Evolutionary conservation across 2,888 invertebrate genomes (phyloP).

Genomic region (Sisyra nigra): DNA sequence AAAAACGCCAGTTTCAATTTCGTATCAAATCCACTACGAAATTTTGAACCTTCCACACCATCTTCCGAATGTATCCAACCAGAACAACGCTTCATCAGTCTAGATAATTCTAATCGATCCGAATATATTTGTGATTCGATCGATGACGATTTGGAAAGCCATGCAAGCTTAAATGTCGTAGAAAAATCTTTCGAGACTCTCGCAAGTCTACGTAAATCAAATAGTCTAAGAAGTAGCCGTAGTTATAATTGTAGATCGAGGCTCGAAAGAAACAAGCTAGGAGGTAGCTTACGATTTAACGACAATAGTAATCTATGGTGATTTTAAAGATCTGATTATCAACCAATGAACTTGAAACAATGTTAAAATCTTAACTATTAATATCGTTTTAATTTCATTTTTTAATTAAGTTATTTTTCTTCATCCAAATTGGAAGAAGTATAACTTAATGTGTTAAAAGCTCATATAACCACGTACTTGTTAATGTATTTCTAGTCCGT

Average conservation of each 20-base stretch:
- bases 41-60: constrained; percentile 16
- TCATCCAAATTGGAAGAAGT: too few species aligned
- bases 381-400: neutral
- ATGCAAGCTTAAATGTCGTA: constrained; percentile 20
- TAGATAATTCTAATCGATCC: neutral
- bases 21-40: constrained; percentile 34
- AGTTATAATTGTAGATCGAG: constrained; percentile 27
- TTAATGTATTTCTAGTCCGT: neutral
- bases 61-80: neutral
- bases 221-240: constrained; percentile 29
- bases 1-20: constrained; percentile 33
- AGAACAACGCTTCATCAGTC: neutral
- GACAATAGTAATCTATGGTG: constrained; percentile 4
- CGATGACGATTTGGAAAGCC: neutral
- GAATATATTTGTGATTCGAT: neutral
- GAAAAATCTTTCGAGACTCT: constrained; percentile 37
- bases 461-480: too few species aligned
- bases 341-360: too few species aligned
- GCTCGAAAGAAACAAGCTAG: constrained; percentile 29
- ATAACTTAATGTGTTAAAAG: too few species aligned
- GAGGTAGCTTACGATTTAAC: constrained; percentile 35
- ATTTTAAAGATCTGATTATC: neutral
- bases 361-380: neutral
- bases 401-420: neutral
- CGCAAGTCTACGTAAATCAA: constrained; percentile 30